Base-by-base conservation (phyloP, 2,888 invertebrate genomes). In the Keiferia lycopersicella region DNA sequence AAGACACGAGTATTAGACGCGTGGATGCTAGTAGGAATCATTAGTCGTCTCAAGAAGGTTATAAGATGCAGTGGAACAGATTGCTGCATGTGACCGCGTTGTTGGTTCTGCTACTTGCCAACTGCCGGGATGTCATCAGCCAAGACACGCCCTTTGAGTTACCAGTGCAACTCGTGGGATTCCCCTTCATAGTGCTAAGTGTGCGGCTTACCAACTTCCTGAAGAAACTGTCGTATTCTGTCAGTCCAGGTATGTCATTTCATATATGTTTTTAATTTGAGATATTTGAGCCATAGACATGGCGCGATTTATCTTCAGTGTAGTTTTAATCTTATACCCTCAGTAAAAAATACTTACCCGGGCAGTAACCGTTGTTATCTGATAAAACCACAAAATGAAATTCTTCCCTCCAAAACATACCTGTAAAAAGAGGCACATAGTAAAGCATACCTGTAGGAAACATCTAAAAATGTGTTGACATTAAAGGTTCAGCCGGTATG, bases 161-260 rank as follows among this genome's bases (percentile, higher is more conserved):
- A 64, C 97, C 97, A 12, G 96, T 97, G n/a, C 96, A 97, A 78
- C 87, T 97, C 64, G 92, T 97, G 48, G 97, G 97, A 30, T 97
- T 97, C 78, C 97, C 97, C 0, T 94, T 96, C 67, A 97, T 97
- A 71, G 94, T 96, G 61, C 85, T 96, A 8, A 95, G 95, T 34
- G 96, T 97, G 12, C 92, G 95, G 71, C 84, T 96, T 63, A 94
- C 96, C 0, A 96, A 96, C 86, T 97, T 97, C 79, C 93, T 96
- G 68, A 96, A 96, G 87, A 96, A 96, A 81, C 87, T 97, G 66
- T 94, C 95, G 0, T 97, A 97, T 86, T 96, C 96, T 0, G 84
- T 97, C 41, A 96, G 93, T 86, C 96, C 97, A 88, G 94, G 97
- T 97, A 91, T 93, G 94, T 76, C 57, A 0, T n/a, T 7, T 41